Evolutionary conservation across 2,113 vertebrate species (phyloP).

Genomic region (Glaucidium brasilianum): DNA sequence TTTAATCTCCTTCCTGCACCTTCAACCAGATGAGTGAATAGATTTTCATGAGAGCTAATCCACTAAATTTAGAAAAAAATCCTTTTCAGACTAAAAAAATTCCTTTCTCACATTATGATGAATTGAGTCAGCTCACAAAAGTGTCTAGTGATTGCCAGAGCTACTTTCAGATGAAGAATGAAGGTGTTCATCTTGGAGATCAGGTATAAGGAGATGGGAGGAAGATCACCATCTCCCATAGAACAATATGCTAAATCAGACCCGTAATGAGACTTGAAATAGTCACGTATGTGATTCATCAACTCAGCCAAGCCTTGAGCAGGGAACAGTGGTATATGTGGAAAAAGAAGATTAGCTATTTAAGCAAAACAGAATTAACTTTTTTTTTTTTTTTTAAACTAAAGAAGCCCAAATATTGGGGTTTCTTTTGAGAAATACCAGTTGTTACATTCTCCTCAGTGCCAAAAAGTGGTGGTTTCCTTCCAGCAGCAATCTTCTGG

Average conservation of each 20-base stretch:
- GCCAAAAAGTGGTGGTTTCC: background rate
- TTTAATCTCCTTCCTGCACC: background rate
- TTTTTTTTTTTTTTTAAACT: background rate
- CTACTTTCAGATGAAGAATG: background rate
- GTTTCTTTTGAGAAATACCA: background rate
- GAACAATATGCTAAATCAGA: background rate
- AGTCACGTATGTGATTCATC: background rate
- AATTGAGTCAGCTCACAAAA: background rate
- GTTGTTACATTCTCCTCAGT: background rate
- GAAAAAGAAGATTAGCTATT: background rate
- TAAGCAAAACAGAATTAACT: background rate
- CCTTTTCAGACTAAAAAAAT: background rate
- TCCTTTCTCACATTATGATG: background rate
- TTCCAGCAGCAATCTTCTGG: background rate
- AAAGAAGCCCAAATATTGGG: background rate
- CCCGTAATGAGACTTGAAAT: background rate
- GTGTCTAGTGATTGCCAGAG: background rate
- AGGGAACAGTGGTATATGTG: background rate
- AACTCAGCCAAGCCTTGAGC: background rate
- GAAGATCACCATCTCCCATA: background rate
- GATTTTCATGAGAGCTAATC: background rate
- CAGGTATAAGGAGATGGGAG: background rate
- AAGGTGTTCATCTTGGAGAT: background rate
- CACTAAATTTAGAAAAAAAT: background rate
- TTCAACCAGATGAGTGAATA: background rate